A percentile compares a stretch with the other conserved stretches of the same genome.
Conservation (phyloP, 1,140 invertebrate genomes). For the Zelostemma sp. region DNA sequence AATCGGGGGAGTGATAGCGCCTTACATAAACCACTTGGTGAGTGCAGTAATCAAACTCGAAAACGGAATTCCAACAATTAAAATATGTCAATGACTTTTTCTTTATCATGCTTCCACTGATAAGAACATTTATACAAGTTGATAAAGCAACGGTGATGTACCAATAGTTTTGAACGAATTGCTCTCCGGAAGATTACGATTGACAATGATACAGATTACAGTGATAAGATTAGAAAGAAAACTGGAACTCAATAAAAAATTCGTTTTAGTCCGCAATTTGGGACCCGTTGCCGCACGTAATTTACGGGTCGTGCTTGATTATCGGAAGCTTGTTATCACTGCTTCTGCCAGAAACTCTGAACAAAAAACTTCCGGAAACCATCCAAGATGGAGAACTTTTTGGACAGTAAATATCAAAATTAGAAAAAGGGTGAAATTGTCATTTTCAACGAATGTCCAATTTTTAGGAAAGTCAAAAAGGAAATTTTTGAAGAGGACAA, state of each 20-base stretch:
- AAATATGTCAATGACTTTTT: not conserved
- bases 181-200: no score
- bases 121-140: no score
- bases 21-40: slow-evolving; percentile 78
- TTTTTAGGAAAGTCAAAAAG: slow-evolving; percentile 42
- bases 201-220: no score
- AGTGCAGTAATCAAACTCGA: slow-evolving; percentile 27
- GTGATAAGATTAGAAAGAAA: no score
- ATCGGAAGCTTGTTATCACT: slow-evolving; percentile 76
- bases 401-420: slow-evolving; percentile 73
- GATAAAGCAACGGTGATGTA: no score
- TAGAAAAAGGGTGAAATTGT: not conserved
- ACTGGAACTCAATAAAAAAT: slow-evolving; percentile 10
- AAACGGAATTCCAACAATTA: not conserved
- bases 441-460: not conserved
- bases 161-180: no score
- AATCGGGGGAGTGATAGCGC: slow-evolving; percentile 82
- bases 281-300: slow-evolving; percentile 78
- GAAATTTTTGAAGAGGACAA: slow-evolving; percentile 51
- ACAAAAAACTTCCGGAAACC: slow-evolving; percentile 80
- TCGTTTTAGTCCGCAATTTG: slow-evolving; percentile 69
- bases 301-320: slow-evolving; percentile 78
- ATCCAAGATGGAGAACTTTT: slow-evolving; percentile 81
- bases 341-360: slow-evolving; percentile 82
- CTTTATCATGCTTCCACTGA: no score